phyloP scores from a whole-genome alignment of 2,888 invertebrate species.

The Tetragnatha montana region DNA sequence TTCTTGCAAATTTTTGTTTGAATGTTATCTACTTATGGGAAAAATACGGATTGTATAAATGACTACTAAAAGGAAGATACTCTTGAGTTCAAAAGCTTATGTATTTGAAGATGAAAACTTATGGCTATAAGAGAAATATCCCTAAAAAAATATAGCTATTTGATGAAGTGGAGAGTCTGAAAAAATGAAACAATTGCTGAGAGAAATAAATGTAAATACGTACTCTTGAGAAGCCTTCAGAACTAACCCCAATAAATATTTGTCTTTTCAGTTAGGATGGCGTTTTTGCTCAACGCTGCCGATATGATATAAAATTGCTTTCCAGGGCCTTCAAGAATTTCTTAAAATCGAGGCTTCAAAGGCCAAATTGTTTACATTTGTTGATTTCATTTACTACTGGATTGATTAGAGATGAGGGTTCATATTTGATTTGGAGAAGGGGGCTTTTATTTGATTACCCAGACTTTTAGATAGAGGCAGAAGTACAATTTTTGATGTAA shows the following conservation, averaged over 20 bases:
- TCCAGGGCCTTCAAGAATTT: constrained; percentile 17
- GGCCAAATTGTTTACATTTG: constrained; percentile 31
- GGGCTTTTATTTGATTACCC: constrained; percentile 12
- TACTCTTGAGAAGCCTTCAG: background rate
- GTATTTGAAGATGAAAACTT: too few species aligned
- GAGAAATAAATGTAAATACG: constrained; percentile 14
- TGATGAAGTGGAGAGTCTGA: too few species aligned
- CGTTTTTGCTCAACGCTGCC: constrained; percentile 15
- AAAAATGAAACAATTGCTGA: background rate
- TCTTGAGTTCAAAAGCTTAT: too few species aligned
- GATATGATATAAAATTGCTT: constrained; percentile 37
- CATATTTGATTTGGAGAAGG: constrained; percentile 21
- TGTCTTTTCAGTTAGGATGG: constrained; percentile 37
- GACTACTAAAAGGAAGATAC: too few species aligned
- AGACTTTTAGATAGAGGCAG: too few species aligned
- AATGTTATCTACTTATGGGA: background rate
- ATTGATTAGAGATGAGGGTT: constrained; percentile 29
- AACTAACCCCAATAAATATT: constrained; percentile 36
- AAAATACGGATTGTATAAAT: background rate
- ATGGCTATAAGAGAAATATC: too few species aligned
- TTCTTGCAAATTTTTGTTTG: too few species aligned
- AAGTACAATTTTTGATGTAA: too few species aligned
- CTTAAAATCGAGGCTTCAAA: constrained; percentile 13
- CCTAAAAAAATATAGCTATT: too few species aligned
- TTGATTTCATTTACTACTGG: constrained; percentile 38